phyloP scores from a whole-genome alignment of 2,888 invertebrate genomes.

The Stratiomys singularior region DNA sequence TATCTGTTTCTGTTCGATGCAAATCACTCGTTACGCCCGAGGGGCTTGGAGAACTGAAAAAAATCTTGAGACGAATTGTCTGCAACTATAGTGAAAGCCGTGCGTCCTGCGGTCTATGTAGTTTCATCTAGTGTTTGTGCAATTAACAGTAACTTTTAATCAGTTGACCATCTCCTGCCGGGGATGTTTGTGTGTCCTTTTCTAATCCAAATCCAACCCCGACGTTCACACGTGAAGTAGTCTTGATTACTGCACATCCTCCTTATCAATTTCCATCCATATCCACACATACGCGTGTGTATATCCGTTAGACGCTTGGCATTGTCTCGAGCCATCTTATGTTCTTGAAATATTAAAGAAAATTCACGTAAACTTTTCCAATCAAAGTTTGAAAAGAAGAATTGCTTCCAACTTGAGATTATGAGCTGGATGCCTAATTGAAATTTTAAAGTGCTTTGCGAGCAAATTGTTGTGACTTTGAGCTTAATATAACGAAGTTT shows the following conservation, averaged over 20 bases:
- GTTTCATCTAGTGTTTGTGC: too few relatives aligned
- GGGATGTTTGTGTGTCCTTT: neutral
- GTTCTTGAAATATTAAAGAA: neutral
- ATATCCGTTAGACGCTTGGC: too few relatives aligned
- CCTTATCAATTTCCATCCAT: neutral
- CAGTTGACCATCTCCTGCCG: too few relatives aligned
- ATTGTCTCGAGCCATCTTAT: neutral
- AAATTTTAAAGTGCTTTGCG: constrained; percentile 1
- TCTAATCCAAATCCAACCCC: neutral
- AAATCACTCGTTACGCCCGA: too few relatives aligned
- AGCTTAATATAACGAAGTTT: neutral
- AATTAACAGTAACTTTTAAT: too few relatives aligned
- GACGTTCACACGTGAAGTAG: neutral
- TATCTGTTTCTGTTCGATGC: too few relatives aligned
- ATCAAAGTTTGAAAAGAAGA: constrained; percentile 37
- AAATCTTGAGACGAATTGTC: too few relatives aligned
- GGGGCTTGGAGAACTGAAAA: too few relatives aligned
- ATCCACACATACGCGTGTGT: too few relatives aligned
- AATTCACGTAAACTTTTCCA: constrained; percentile 33
- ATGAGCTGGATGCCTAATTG: constrained; percentile 5
- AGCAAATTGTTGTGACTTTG: neutral
- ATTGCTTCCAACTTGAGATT: neutral
- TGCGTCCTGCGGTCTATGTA: too few relatives aligned
- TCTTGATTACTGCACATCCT: neutral
- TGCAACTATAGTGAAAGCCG: too few relatives aligned